A percentile compares a stretch with the other conserved stretches of the same genome.
phyloP scores from a whole-genome alignment of 2,113 vertebrate species.

The Cyanocitta stelleri region DNA sequence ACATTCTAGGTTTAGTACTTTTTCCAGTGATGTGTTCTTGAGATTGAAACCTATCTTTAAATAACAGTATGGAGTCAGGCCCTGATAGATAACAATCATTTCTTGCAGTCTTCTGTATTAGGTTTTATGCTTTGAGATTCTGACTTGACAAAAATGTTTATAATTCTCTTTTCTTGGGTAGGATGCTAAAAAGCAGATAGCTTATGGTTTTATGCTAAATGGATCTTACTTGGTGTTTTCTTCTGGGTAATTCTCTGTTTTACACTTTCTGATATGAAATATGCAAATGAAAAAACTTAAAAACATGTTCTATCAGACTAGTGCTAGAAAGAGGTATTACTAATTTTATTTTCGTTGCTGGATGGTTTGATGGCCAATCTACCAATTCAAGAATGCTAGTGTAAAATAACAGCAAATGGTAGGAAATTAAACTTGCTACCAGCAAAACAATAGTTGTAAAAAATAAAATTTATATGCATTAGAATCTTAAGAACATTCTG shows the following conservation, averaged over 20 bases:
- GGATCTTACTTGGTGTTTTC: not conserved
- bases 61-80: not conserved
- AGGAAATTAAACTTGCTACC: not conserved
- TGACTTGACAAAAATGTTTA: not conserved
- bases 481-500: not conserved
- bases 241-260: not conserved
- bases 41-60: not conserved
- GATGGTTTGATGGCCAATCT: not conserved
- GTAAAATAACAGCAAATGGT: not conserved
- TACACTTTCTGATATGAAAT: not conserved
- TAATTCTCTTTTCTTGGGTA: not conserved
- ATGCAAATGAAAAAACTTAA: not conserved
- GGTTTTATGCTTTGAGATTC: not conserved
- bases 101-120: not conserved
- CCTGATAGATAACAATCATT: not conserved
- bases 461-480: not conserved
- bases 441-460: not conserved
- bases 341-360: not conserved
- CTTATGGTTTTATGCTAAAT: not conserved
- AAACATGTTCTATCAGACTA: not conserved
- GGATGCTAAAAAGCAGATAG: not conserved
- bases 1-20: not conserved
- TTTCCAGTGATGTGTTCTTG: not conserved
- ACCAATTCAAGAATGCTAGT: not conserved
- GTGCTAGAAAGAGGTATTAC: not conserved